A percentile compares a stretch with the other conserved stretches of the same genome.
Evolutionary conservation across 2,113 vertebrate genomes (phyloP).

Genomic region (Myiozetetes cayanensis): DNA sequence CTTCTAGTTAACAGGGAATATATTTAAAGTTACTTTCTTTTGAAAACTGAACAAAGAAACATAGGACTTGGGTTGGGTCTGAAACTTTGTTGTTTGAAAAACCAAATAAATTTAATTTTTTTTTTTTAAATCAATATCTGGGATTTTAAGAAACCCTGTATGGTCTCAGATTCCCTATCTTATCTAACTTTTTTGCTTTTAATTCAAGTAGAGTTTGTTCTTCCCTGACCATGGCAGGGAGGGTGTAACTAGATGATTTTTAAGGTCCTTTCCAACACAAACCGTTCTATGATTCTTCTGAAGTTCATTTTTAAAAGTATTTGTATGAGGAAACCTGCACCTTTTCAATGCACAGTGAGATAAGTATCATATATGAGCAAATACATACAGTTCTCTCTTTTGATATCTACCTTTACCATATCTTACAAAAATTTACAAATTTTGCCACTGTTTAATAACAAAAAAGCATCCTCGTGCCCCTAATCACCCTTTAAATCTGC

Average conservation of each 20-base stretch:
- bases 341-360: not conserved
- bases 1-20: not conserved
- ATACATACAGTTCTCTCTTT: not conserved
- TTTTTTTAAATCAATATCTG: rapidly evolving
- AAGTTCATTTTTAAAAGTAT: not conserved
- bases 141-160: not conserved
- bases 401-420: not conserved
- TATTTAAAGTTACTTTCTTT: not conserved
- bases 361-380: not conserved
- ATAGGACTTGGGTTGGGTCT: not conserved
- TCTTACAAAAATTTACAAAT: not conserved
- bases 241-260: not conserved
- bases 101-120: not conserved
- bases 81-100: not conserved
- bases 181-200: not conserved
- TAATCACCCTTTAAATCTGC: not conserved
- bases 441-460: not conserved
- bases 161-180: not conserved
- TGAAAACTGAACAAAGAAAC: not conserved
- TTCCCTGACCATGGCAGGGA: not conserved
- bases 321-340: not conserved
- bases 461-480: not conserved
- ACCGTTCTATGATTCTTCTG: not conserved
- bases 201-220: not conserved
- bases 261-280: not conserved